A percentile compares a stretch with the other conserved stretches of the same genome.
Conservation (phyloP, 2,888 invertebrate species). For the Hirtodrosophila duncani region DNA sequence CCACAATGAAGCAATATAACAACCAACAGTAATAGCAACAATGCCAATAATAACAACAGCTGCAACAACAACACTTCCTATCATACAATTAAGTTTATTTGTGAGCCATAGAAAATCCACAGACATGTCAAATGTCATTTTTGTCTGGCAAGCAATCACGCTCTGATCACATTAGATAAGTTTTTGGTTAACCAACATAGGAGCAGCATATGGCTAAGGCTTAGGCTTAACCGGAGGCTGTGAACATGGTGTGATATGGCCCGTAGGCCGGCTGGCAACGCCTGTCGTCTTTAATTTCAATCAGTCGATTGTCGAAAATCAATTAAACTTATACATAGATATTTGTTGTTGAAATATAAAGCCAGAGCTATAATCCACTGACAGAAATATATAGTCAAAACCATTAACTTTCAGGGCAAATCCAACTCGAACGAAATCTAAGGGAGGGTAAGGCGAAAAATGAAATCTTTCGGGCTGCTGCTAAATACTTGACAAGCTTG, state of each 20-base stretch:
- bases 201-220: conserved; percentile 7
- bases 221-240: no score
- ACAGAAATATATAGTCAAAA: no score
- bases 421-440: no score
- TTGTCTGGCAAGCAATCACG: conserved; percentile 65
- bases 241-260: no score
- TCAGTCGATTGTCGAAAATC: conserved; percentile 54
- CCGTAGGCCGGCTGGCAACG: conserved; percentile 48
- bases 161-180: conserved; percentile 61
- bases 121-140: conserved; percentile 73
- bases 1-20: conserved; percentile 21
- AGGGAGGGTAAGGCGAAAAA: no score
- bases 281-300: conserved; percentile 50
- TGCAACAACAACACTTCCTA: conserved; percentile 15
- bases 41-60: conserved; percentile 5
- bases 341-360: no score
- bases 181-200: conserved; percentile 22
- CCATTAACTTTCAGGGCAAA: no score
- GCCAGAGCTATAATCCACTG: no score
- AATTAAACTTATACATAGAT: conserved; percentile 48
- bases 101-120: conserved; percentile 35
- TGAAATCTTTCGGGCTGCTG: no score
- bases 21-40: conserved; percentile 17
- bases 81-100: conserved; percentile 53
- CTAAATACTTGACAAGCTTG: no score